Conservation (phyloP, 2,797 vertebrate species). For the Bovichtus variegatus region DNA sequence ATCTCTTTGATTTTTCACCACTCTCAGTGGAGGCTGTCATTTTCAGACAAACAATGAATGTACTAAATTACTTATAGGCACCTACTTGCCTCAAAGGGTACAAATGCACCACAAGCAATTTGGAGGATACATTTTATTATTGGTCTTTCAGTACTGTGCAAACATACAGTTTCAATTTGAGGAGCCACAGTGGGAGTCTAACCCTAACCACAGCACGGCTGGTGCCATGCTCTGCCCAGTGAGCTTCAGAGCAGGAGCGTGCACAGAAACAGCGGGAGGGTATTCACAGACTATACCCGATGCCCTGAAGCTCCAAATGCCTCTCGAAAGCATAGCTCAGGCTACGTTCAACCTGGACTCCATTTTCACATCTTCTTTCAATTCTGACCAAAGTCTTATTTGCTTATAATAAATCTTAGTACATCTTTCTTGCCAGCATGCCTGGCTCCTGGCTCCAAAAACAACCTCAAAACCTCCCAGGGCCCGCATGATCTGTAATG, state of each 20-base stretch:
- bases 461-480: constrained; percentile 31
- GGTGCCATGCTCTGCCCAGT: constrained; percentile 66
- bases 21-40: constrained; percentile 54
- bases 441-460: constrained; percentile 25
- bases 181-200: constrained; percentile 63
- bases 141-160: constrained; percentile 33
- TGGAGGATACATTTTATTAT: constrained; percentile 65
- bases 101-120: constrained; percentile 66
- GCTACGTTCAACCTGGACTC: constrained; percentile 64
- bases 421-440: constrained; percentile 53
- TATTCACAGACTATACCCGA: constrained; percentile 49
- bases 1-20: constrained; percentile 69
- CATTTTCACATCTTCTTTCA: constrained; percentile 76
- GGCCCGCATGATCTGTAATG: constrained; percentile 31
- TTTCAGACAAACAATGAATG: constrained; percentile 42
- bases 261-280: constrained; percentile 62
- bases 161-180: constrained; percentile 73
- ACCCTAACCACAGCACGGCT: constrained; percentile 62
- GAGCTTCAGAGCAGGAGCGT: constrained; percentile 65
- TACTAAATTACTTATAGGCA: constrained; percentile 67
- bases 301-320: constrained; percentile 63
- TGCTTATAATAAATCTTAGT: constrained; percentile 59
- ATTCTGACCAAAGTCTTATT: constrained; percentile 60
- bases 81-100: constrained; percentile 63
- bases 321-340: constrained; percentile 53